Evolutionary conservation across 1,140 invertebrate genomes (phyloP).

Genomic region (Ladona fulva): DNA sequence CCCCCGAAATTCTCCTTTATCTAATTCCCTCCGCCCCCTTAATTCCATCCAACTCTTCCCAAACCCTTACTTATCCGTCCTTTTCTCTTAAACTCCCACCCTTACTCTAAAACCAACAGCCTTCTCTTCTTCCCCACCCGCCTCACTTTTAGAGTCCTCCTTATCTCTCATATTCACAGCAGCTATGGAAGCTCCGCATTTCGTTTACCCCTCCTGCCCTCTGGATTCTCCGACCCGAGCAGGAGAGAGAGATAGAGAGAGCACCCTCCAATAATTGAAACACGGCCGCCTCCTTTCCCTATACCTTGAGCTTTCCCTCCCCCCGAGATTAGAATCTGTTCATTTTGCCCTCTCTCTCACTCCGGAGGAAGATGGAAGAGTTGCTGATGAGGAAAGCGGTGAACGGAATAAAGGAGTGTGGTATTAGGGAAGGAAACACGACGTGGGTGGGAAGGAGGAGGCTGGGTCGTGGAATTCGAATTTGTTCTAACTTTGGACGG

Average conservation of each 20-base stretch:
- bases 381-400: neutral
- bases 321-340: neutral
- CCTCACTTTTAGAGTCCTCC: neutral
- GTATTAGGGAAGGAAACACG: neutral
- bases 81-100: neutral
- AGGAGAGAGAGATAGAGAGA: neutral
- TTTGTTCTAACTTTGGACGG: neutral
- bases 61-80: neutral
- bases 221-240: neutral
- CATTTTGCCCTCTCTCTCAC: neutral
- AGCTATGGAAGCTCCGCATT: neutral
- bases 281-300: neutral
- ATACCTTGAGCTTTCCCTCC: neutral
- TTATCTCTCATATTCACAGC: neutral
- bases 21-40: neutral
- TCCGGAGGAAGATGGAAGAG: neutral
- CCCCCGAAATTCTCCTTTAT: neutral
- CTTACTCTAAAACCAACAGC: neutral
- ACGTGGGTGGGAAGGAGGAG: neutral
- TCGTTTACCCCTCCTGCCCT: neutral
- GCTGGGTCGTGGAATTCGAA: neutral
- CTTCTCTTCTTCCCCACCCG: neutral
- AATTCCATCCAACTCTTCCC: neutral
- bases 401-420: neutral
- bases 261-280: slow-evolving; percentile 5